Base-by-base conservation (phyloP, 1,140 invertebrate species). In the Amphibalanus amphitrite region DNA sequence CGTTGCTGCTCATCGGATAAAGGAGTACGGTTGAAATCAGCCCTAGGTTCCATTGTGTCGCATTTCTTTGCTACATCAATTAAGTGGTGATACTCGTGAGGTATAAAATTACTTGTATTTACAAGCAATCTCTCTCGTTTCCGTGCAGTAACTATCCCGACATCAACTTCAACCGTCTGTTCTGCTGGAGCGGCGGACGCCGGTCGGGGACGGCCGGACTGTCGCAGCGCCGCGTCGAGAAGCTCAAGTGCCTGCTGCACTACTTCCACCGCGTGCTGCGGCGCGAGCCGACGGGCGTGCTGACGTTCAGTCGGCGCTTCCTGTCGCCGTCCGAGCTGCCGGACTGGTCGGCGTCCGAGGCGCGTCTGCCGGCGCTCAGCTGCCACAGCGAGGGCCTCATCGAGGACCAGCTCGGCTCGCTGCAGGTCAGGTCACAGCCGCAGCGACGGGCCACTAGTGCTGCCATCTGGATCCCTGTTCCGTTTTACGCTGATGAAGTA, bases 241-340 rank as follows among this genome's bases (percentile, higher is more conserved):
- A 97, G 80, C 79, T 96, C 8, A 93, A 91, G 79, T 95, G 92
- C 78, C 84, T 96, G 26, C 84, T 92, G 70, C 86, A 93, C 80
- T 96, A 96, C 78, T 96, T 96, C 78, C 82, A 85, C 76, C 83
- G 89, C 78, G 86, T 95, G 25, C 87, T 85, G 70, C 47, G 69
- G 76, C 74, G 72, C 80, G 91, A 85, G 76, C 91, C 92, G 26
- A 82, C 81, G 76, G 93, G 93, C 28, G 85, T 86, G 30, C 84
- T 97, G 71, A 95, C 93, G 38, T 91, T 91, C 78, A 83, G 86
- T 74, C 84, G 94, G 69, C 87, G 88, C 76, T 85, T 83, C 75
- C 80, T 89, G 64, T 78, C 83, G 29, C 80, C 81, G 40, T 78
- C 80, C 17, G 78, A 85, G 69, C 82, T 86, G 71, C 87, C 89